A percentile compares a stretch with the other conserved stretches of the same genome.
Evolutionary conservation across 2,888 invertebrate species (phyloP).

Genomic region (Lissocephala sabroskyi): DNA sequence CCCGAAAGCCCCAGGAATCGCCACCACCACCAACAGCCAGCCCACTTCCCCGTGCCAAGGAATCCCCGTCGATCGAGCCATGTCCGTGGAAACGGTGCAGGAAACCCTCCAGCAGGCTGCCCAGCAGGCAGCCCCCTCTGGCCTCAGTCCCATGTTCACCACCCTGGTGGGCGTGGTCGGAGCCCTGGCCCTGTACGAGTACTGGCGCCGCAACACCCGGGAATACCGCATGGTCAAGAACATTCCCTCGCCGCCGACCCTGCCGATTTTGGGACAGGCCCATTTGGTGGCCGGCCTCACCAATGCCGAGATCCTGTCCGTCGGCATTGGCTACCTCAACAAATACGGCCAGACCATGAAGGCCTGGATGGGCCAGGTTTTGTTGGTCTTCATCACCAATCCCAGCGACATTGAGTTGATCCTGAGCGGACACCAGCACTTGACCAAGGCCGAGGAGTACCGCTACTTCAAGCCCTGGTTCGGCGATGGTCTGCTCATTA

Average conservation of each 20-base stretch:
- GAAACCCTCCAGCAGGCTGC: conserved; percentile 43
- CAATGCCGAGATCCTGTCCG: conserved; percentile 72
- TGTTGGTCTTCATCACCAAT: conserved; percentile 79
- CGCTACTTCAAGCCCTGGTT: conserved; percentile 86
- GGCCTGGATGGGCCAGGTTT: conserved; percentile 81
- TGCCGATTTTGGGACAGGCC: conserved; percentile 82
- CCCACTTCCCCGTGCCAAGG: too few species aligned
- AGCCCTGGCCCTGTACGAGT: conserved; percentile 53
- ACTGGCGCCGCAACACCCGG: conserved; percentile 74
- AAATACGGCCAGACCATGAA: conserved; percentile 80
- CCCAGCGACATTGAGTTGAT: conserved; percentile 83
- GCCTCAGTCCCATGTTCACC: conserved; percentile 52
- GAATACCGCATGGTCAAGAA: conserved; percentile 78
- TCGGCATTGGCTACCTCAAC: conserved; percentile 45
- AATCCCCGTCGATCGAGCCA: conserved; percentile 17
- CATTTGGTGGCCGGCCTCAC: conserved; percentile 77
- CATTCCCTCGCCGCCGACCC: conserved; percentile 79
- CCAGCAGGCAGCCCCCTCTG: conserved; percentile 30
- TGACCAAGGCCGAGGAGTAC: conserved; percentile 83
- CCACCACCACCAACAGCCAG: too few species aligned
- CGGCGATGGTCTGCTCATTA: conserved; percentile 84
- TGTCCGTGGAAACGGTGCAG: conserved; percentile 55
- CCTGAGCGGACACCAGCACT: conserved; percentile 82
- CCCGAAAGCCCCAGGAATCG: neutral
- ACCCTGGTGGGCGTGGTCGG: conserved; percentile 50